Percentiles rank a stretch among this genome's conserved stretches.
These are phyloP conservation scores for Drosophila atripex DNA, from an alignment of 2,888 invertebrate genomes.

Conservation along the genomic window DNA sequence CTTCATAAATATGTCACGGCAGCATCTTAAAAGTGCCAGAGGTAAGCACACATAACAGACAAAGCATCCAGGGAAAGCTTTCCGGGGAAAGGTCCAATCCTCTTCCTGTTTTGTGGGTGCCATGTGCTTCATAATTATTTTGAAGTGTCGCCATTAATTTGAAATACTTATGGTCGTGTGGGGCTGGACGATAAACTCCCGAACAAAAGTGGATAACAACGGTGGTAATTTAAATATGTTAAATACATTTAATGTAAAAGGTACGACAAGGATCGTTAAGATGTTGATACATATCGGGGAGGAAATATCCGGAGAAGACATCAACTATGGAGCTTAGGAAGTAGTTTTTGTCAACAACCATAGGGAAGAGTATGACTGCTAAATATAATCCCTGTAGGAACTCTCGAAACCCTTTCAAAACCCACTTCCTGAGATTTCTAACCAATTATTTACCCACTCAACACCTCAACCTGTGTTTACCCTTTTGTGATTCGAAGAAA, in stretches of 20 bases:
- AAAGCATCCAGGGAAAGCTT: slow-evolving; percentile 9
- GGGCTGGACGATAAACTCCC: slow-evolving; percentile 63
- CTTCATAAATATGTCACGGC: slow-evolving; percentile 80
- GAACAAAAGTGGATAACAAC: slow-evolving; percentile 64
- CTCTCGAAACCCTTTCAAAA: neutral
- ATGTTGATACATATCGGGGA: slow-evolving; percentile 3
- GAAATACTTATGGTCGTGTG: slow-evolving; percentile 72
- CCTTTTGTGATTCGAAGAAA: slow-evolving; percentile 12
- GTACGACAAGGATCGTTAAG: slow-evolving; percentile 5
- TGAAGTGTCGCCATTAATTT: slow-evolving; percentile 78
- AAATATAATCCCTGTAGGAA: neutral
- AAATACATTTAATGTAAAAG: slow-evolving; percentile 41
- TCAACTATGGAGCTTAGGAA: neutral
- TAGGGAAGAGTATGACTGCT: too few relatives aligned
- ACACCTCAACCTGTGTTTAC: slow-evolving; percentile 3
- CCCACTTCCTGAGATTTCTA: slow-evolving; percentile 4
- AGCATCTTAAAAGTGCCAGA: slow-evolving; percentile 78
- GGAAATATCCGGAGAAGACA: neutral
- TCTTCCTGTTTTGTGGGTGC: slow-evolving; percentile 33
- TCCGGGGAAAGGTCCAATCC: neutral
- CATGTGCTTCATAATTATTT: slow-evolving; percentile 78
- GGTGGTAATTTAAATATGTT: slow-evolving; percentile 73
- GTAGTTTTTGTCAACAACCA: too few relatives aligned
- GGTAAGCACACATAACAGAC: slow-evolving; percentile 66
- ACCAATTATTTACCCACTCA: slow-evolving; percentile 9